Conservation (phyloP, 2,797 vertebrate species). For the Pempheris klunzingeri region DNA sequence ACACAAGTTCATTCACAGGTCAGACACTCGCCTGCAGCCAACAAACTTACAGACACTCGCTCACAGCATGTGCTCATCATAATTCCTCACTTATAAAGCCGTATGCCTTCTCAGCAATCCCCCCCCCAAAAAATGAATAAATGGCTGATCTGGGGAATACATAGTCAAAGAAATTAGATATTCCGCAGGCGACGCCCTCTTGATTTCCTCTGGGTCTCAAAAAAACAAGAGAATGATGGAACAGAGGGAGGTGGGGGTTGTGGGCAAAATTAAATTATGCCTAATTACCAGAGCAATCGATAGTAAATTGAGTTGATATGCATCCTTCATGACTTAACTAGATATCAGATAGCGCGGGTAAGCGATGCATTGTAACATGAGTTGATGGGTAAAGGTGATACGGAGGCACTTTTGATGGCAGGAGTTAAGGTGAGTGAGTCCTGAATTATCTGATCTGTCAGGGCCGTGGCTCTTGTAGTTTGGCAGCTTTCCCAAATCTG, state of each 20-base stretch:
- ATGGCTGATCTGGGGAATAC: slow-evolving; percentile 64
- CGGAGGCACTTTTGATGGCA: slow-evolving; percentile 50
- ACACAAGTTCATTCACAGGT: slow-evolving; percentile 64
- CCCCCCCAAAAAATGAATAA: slow-evolving; percentile 44
- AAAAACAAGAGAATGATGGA: slow-evolving; percentile 53
- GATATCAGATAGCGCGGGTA: slow-evolving; percentile 68
- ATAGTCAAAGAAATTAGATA: slow-evolving; percentile 68
- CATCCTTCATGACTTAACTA: slow-evolving; percentile 79
- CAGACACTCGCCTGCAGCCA: slow-evolving; percentile 58
- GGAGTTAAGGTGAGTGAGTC: slow-evolving; percentile 65
- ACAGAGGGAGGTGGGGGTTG: slow-evolving; percentile 29
- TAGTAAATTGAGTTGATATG: slow-evolving; percentile 80
- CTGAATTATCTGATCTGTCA: slow-evolving; percentile 70
- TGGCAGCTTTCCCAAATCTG: slow-evolving; percentile 72
- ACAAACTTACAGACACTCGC: slow-evolving; percentile 36
- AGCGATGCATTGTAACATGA: slow-evolving; percentile 59
- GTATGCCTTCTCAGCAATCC: slow-evolving; percentile 30
- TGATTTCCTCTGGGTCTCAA: slow-evolving; percentile 76
- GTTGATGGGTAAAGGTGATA: slow-evolving; percentile 72
- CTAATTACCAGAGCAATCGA: slow-evolving; percentile 80
- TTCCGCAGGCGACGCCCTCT: slow-evolving; percentile 56
- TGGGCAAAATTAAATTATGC: slow-evolving; percentile 75
- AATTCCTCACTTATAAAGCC: slow-evolving; percentile 47
- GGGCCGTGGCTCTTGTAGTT: slow-evolving; percentile 47
- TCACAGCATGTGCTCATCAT: slow-evolving; percentile 56